Base-by-base conservation (phyloP, 2,797 vertebrate species). In the Pipistrellus nathusii region DNA sequence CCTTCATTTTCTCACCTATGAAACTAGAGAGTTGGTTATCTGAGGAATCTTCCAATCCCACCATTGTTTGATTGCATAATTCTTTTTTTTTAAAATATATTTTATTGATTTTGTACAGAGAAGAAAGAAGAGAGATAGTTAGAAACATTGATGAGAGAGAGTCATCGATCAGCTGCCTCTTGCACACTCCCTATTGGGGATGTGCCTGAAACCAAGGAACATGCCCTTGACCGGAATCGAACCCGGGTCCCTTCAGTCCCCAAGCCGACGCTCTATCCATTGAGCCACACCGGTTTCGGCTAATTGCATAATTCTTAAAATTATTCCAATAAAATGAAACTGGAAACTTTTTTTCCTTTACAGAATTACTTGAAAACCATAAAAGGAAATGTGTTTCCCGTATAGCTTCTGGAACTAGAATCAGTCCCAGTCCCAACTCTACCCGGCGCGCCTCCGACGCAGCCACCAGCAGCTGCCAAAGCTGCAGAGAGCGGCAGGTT, bases 301-400 rank as follows among this genome's bases (percentile, higher is more conserved):
- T 88, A 88, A 66, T 80, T 94, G 41, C 85, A 27, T 48, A 85
- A 84, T 72, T 77, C 41, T 73, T 73, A 96, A 73, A 95, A 59
- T 59, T 93, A 71, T 75, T 91, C 78, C 90, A 93, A 85, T 88
- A 88, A 91, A 94, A 41, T 85, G 85, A 96, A 95, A 87, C 48
- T 81, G 64, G 80, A 91, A 78, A 78, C 13, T 7, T 80, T 77
- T 57, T 87, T 13, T 14, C 46, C 15, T 44, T 88, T 48, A 35
- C 59, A 85, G 88, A 88, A 88, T 94, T 85, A 76, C 48, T 73
- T 94, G 66, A 75, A 72, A 14, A 8, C 57, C 32, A 30, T 57
- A 64, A 87, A 53, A 84, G 44, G 73, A 94, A 88, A 59, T 3
- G 3, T 75, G 59, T 27, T 62, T 48, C 32, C 57, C 68, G 3